phyloP scores from a whole-genome alignment of 2,797 vertebrate species.

The Ctenopoma kingsleyae region DNA sequence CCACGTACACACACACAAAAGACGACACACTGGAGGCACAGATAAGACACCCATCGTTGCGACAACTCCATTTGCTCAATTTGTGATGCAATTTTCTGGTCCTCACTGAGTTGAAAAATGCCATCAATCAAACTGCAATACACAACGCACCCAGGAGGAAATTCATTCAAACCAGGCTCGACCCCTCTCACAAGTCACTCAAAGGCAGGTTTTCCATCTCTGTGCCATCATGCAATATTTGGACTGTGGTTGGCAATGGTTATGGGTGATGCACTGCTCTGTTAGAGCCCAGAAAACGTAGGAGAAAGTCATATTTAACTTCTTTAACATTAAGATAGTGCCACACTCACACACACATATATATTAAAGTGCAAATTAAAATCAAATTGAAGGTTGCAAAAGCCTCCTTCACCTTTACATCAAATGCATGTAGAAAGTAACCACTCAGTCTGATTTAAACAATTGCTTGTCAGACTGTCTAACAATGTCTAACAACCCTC shows the following conservation, averaged over 20 bases:
- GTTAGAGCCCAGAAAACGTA: neutral
- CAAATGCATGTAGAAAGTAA: neutral
- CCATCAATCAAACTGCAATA: conserved; percentile 59
- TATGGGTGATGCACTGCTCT: neutral
- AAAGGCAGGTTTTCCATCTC: conserved; percentile 24
- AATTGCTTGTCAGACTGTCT: too few species aligned
- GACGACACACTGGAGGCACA: conserved; percentile 33
- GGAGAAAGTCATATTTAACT: neutral
- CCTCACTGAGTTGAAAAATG: conserved; percentile 53
- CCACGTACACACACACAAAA: conserved; percentile 12
- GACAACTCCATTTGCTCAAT: conserved; percentile 46
- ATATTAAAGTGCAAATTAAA: neutral
- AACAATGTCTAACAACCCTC: too few species aligned
- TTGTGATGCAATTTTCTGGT: conserved; percentile 68
- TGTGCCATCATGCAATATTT: conserved; percentile 12
- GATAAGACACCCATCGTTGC: conserved; percentile 57
- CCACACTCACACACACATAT: neutral
- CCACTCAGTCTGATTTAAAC: too few species aligned
- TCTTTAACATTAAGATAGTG: neutral
- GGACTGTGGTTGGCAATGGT: conserved; percentile 5
- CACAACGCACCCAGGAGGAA: conserved; percentile 40
- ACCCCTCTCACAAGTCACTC: conserved; percentile 34
- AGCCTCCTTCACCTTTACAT: neutral
- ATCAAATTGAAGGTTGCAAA: neutral
- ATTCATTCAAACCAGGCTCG: conserved; percentile 34